These are phyloP conservation scores for Diplosoma virens DNA, from an alignment of 23 tunicate species.

Conservation along the genomic window DNA sequence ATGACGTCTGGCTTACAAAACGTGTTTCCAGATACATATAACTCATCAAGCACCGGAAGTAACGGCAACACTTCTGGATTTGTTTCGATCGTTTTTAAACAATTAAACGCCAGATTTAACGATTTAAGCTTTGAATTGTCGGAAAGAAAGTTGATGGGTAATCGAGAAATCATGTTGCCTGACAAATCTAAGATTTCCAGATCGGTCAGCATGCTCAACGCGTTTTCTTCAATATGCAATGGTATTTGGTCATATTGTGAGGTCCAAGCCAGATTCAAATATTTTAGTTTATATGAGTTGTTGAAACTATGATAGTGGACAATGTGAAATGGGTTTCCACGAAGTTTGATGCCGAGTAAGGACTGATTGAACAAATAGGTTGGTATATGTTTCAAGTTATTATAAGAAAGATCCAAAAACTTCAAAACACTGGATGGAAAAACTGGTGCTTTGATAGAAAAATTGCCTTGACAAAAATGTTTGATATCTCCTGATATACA, in stretches of 20 bases:
- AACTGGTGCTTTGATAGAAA: not conserved
- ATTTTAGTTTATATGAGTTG: not conserved
- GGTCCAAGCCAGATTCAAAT: slow-evolving; percentile 6
- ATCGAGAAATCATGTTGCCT: not conserved
- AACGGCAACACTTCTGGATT: not conserved
- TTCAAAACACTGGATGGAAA: not conserved
- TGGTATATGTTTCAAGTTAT: not conserved
- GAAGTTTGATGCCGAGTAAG: not conserved
- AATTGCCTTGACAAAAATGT: not conserved
- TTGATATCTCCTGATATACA: not conserved
- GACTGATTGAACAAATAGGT: not conserved
- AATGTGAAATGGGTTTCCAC: not conserved
- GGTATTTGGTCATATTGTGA: not conserved
- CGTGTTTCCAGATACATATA: not conserved
- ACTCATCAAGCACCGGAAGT: not conserved
- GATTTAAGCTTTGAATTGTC: not conserved
- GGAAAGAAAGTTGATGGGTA: not conserved
- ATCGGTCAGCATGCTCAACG: not conserved
- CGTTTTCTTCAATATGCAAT: not conserved
- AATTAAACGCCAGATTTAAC: not conserved
- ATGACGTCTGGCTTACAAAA: not conserved
- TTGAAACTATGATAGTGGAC: not conserved
- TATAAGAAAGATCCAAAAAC: slow-evolving; percentile 1
- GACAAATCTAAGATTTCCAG: not conserved
- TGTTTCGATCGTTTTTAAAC: not conserved